Evolutionary conservation across 2,797 vertebrate species (phyloP).

Genomic region (Antrozous pallidus): DNA sequence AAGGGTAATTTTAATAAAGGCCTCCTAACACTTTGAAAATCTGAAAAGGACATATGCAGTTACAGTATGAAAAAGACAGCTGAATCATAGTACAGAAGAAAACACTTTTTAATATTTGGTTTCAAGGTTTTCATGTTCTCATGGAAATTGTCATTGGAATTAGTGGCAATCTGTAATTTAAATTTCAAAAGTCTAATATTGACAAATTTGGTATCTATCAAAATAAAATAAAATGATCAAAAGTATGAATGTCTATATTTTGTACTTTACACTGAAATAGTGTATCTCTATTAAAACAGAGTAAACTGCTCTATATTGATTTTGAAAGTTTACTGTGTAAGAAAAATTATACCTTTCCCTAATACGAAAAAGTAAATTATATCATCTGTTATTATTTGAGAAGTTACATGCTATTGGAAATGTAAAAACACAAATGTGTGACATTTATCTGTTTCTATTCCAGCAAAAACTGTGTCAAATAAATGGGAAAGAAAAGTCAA

Average conservation of each 20-base stretch:
- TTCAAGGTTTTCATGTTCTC: not conserved
- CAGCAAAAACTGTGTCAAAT: not conserved
- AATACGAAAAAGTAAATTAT: not conserved
- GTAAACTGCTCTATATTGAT: not conserved
- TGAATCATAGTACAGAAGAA: not conserved
- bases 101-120: not conserved
- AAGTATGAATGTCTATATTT: not conserved
- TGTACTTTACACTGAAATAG: not conserved
- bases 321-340: not conserved
- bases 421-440: not conserved
- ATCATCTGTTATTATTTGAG: not conserved
- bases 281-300: not conserved
- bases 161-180: not conserved
- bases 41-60: not conserved
- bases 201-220: not conserved
- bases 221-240: not conserved
- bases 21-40: not conserved
- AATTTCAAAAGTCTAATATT: not conserved
- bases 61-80: not conserved
- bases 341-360: not conserved
- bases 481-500: not conserved
- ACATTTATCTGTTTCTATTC: not conserved
- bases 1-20: not conserved
- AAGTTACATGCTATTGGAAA: not conserved
- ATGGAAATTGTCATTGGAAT: not conserved